Conservation (phyloP, 2,888 invertebrate species). For the Lathronympha strigana region DNA sequence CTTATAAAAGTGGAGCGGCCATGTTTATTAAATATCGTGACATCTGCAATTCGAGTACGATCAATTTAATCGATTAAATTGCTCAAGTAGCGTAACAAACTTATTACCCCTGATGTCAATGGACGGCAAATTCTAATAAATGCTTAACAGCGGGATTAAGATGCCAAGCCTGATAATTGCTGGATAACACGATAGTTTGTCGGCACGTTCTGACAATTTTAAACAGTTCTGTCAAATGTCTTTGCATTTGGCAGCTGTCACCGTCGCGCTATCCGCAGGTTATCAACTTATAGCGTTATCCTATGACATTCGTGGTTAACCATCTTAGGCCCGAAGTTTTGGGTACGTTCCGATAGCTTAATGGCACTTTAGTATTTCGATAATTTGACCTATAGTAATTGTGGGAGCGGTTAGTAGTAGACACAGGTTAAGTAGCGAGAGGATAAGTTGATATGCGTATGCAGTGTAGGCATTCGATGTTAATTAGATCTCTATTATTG, state of each 20-base stretch:
- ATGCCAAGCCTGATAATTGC: no score
- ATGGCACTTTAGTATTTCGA: neutral
- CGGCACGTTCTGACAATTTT: no score
- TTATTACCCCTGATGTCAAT: constrained; percentile 16
- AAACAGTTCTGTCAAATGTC: no score
- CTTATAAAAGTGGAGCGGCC: constrained; percentile 71
- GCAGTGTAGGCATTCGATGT: neutral
- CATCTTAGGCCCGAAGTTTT: no score
- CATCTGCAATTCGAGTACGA: constrained; percentile 48
- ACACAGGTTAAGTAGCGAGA: constrained; percentile 3
- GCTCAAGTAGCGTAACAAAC: constrained; percentile 25
- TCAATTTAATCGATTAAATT: constrained; percentile 41
- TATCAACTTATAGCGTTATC: no score
- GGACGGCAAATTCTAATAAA: constrained; percentile 12
- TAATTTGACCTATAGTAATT: neutral
- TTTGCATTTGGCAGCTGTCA: no score
- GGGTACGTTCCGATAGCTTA: neutral
- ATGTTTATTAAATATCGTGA: constrained; percentile 64
- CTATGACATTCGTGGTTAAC: no score
- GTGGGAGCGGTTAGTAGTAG: constrained; percentile 9
- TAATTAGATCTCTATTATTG: constrained; percentile 3
- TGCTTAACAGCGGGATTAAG: no score
- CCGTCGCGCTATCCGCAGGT: no score
- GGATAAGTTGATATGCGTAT: constrained; percentile 7
- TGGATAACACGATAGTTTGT: no score